Evolutionary conservation across 2,113 vertebrate species (phyloP).

Genomic region (Heterotis niloticus): DNA sequence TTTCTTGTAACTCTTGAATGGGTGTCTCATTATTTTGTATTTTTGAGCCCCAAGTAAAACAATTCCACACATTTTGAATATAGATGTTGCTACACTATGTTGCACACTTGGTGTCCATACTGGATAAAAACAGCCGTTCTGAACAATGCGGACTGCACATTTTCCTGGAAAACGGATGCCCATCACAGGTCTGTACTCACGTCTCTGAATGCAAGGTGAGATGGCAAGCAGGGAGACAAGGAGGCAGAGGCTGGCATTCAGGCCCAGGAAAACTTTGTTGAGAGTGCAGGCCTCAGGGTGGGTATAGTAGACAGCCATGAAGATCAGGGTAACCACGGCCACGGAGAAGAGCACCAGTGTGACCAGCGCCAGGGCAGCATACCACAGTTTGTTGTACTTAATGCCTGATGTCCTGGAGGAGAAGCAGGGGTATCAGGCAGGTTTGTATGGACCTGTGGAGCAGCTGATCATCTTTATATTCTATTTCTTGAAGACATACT

Average conservation of each 20-base stretch:
- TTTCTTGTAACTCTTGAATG: too few species aligned
- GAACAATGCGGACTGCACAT: too few species aligned
- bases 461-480: neutral
- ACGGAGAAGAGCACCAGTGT: slow-evolving; percentile 80
- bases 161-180: too few species aligned
- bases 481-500: too few species aligned
- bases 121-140: too few species aligned
- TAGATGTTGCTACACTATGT: neutral
- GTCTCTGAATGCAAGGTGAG: slow-evolving; percentile 82
- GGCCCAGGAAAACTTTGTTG: slow-evolving; percentile 87
- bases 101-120: neutral
- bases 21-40: too few species aligned
- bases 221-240: slow-evolving; percentile 84
- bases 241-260: slow-evolving; percentile 83
- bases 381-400: slow-evolving; percentile 82
- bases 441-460: neutral
- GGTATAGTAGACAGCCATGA: slow-evolving; percentile 85
- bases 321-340: slow-evolving; percentile 74
- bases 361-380: slow-evolving; percentile 77
- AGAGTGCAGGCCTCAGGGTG: slow-evolving; percentile 72
- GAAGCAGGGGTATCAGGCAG: neutral
- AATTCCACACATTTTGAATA: neutral
- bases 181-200: slow-evolving; percentile 62
- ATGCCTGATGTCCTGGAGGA: slow-evolving; percentile 79
- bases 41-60: neutral